A percentile compares a stretch with the other conserved stretches of the same genome.
phyloP scores from a whole-genome alignment of 2,797 vertebrate genomes.

The Coreius guichenoti region DNA sequence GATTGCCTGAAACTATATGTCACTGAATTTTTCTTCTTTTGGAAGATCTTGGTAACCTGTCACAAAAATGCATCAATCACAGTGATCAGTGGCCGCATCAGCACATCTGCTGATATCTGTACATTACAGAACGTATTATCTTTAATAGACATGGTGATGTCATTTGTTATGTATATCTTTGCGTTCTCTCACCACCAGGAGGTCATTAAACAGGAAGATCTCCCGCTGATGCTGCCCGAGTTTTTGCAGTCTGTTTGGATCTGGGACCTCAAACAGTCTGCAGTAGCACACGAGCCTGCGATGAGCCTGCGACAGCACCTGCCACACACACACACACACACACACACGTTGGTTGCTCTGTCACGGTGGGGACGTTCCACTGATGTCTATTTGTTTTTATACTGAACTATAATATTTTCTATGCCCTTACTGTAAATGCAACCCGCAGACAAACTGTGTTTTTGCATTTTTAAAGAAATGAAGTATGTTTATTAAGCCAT shows the following conservation, averaged over 20 bases:
- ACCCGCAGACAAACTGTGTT: not conserved
- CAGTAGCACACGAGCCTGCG: constrained; percentile 98
- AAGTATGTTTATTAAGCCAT: not conserved
- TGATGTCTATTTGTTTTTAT: not conserved
- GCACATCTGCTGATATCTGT: not conserved
- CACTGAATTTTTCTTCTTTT: constrained; percentile 99
- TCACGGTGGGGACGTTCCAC: not conserved
- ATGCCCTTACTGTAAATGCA: not conserved
- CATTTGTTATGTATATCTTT: not conserved
- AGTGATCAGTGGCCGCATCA: constrained; percentile 16
- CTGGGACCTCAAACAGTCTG: constrained; percentile 96
- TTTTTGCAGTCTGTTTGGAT: constrained; percentile 97
- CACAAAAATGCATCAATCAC: constrained; percentile 5
- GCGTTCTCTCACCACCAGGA: constrained; percentile 89
- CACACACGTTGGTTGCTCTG: not conserved
- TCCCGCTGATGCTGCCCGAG: constrained; percentile 97
- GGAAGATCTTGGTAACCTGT: constrained; percentile 99
- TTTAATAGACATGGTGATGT: too few species aligned
- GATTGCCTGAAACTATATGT: constrained; percentile 99
- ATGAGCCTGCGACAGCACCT: constrained; percentile 97
- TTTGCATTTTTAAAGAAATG: not conserved
- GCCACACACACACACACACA: constrained; percentile 30
- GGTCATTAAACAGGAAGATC: constrained; percentile 99
- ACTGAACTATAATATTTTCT: not conserved
- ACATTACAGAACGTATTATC: not conserved